Evolutionary conservation across 2,797 vertebrate genomes (phyloP).

Genomic region (Catamblyrhynchus diadema): DNA sequence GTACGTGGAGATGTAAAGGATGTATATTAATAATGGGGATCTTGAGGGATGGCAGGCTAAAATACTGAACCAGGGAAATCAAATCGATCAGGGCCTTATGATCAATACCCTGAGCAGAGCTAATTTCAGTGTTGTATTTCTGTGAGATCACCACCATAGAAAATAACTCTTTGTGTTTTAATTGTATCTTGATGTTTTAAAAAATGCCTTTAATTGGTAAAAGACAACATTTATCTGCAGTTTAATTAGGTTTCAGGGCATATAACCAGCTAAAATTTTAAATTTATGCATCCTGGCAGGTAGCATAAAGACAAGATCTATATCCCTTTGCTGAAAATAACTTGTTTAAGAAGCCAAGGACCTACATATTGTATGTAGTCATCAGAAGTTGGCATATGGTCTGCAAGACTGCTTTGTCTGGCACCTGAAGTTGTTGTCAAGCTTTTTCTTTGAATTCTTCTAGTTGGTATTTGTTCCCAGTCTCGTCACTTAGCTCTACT

Average conservation of each 20-base stretch:
- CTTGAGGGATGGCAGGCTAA: background rate
- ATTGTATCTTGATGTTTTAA: background rate
- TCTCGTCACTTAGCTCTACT: slow-evolving; percentile 10
- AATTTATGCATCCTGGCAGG: background rate
- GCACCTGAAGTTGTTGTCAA: slow-evolving; percentile 62
- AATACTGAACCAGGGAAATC: background rate
- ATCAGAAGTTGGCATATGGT: slow-evolving; percentile 48
- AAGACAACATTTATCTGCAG: background rate
- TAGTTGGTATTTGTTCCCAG: slow-evolving; percentile 37
- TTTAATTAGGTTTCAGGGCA: background rate
- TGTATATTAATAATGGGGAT: background rate
- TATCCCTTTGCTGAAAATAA: background rate
- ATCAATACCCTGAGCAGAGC: background rate
- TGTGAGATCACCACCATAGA: background rate
- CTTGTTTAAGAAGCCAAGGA: slow-evolving; percentile 9
- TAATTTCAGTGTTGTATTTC: background rate
- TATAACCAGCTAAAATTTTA: background rate
- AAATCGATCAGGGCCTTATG: background rate
- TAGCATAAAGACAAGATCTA: background rate
- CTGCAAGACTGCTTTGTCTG: slow-evolving; percentile 62
- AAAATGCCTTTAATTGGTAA: background rate
- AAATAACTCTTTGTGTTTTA: background rate
- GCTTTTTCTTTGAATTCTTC: slow-evolving; percentile 47
- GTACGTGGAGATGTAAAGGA: background rate
- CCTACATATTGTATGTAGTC: slow-evolving; percentile 20